phyloP scores from a whole-genome alignment of 2,797 vertebrate species.

The Melanotaenia maccullochi region DNA sequence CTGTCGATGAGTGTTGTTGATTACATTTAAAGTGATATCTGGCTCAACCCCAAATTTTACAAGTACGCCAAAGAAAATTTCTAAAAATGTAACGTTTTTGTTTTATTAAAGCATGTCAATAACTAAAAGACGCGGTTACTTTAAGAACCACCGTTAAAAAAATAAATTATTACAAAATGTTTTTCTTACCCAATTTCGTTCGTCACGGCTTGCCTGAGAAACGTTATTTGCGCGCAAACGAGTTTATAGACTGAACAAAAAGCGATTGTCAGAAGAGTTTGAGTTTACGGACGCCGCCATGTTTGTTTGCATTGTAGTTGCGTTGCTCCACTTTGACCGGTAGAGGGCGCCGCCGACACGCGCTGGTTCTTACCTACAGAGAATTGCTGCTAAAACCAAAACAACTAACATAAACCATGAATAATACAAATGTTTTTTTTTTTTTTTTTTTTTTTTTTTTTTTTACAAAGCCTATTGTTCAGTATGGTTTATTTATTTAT shows the following conservation, averaged over 20 bases:
- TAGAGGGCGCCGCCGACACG: constrained; percentile 48
- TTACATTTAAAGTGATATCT: too few species aligned
- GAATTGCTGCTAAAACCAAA: background rate
- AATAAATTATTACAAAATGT: too few species aligned
- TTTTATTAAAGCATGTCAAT: too few species aligned
- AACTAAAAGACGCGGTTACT: too few species aligned
- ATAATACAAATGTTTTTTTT: background rate
- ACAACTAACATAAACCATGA: background rate
- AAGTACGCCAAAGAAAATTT: too few species aligned
- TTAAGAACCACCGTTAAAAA: too few species aligned
- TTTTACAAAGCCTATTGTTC: background rate
- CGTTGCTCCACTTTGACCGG: background rate
- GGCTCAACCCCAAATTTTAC: too few species aligned
- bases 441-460: background rate
- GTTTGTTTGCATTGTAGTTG: constrained; percentile 37
- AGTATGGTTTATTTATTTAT: background rate
- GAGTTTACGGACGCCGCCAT: constrained; percentile 55
- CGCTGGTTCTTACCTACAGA: background rate
- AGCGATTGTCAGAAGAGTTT: fast-evolving
- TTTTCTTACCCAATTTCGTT: constrained; percentile 8
- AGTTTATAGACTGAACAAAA: background rate
- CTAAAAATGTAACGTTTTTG: too few species aligned
- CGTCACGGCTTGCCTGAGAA: background rate
- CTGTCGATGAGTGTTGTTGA: too few species aligned
- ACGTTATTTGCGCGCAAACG: background rate